Percentiles rank a stretch among this genome's conserved stretches.
phyloP scores from a whole-genome alignment of 1,140 invertebrate species.

The Oncopodura yosiiana region DNA sequence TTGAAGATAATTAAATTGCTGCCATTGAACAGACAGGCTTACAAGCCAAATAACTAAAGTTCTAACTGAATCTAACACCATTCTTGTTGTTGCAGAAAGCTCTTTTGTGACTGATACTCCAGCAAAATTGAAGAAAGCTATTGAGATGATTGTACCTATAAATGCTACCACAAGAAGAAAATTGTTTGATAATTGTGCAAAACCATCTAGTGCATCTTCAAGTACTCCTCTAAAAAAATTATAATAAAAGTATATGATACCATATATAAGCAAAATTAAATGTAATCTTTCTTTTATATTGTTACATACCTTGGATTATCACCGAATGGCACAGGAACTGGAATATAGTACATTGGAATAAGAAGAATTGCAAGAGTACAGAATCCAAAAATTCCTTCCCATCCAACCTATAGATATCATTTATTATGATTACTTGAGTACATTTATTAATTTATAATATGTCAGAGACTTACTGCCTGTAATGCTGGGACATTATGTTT shows the following conservation, averaged over 20 bases:
- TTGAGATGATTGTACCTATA: slow-evolving; percentile 75
- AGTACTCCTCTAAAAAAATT: slow-evolving; percentile 55
- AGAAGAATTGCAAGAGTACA: slow-evolving; percentile 59
- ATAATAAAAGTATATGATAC: too few species aligned
- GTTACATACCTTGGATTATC: slow-evolving; percentile 48
- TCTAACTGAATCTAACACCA: slow-evolving; percentile 81
- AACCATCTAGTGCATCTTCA: slow-evolving; percentile 75
- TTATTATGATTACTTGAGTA: too few species aligned
- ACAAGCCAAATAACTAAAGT: slow-evolving; percentile 83
- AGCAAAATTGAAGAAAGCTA: slow-evolving; percentile 94
- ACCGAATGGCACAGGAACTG: slow-evolving; percentile 61
- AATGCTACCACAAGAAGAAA: slow-evolving; percentile 53
- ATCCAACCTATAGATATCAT: too few species aligned
- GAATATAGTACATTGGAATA: slow-evolving; percentile 76
- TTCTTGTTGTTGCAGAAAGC: slow-evolving; percentile 79
- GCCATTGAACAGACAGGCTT: slow-evolving; percentile 62
- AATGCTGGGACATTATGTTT: slow-evolving; percentile 70
- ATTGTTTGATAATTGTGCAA: slow-evolving; percentile 66
- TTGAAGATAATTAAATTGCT: slow-evolving; percentile 70
- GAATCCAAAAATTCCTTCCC: slow-evolving; percentile 87
- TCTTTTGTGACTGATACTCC: slow-evolving; percentile 94
- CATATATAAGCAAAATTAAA: too few species aligned
- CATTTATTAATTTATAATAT: too few species aligned
- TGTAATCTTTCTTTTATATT: too few species aligned
- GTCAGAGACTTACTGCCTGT: too few species aligned